Conservation (phyloP, 1,140 invertebrate species). For the Diorhabda elongata region DNA sequence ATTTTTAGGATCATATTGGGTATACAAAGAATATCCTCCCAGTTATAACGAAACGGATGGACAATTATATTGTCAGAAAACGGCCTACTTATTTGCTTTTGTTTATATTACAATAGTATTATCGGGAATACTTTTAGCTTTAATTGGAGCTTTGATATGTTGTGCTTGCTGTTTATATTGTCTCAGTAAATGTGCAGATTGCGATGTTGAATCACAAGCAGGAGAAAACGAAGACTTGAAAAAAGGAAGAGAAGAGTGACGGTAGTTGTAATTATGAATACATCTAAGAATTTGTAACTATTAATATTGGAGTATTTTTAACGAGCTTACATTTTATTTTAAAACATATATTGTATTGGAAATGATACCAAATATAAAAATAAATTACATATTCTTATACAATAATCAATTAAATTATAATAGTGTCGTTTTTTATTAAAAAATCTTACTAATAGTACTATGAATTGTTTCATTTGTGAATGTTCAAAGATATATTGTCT, state of each 20-base stretch:
- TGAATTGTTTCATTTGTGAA: too few species aligned
- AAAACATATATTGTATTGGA: too few species aligned
- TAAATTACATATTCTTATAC: too few species aligned
- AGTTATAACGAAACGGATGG: slow-evolving; percentile 24
- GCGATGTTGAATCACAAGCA: not conserved
- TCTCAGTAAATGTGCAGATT: not conserved
- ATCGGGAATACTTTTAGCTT: slow-evolving; percentile 13
- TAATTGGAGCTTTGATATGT: slow-evolving; percentile 21
- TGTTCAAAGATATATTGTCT: too few species aligned
- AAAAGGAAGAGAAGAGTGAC: not conserved
- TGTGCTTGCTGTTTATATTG: not conserved
- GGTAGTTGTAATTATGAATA: too few species aligned
- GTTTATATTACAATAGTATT: slow-evolving; percentile 29
- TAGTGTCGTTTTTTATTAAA: too few species aligned
- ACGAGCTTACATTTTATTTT: too few species aligned
- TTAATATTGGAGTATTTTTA: too few species aligned
- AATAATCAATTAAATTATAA: too few species aligned
- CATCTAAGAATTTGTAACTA: too few species aligned
- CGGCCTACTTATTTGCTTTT: slow-evolving; percentile 39
- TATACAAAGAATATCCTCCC: slow-evolving; percentile 34
- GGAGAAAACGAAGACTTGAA: not conserved
- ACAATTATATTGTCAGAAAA: slow-evolving; percentile 31
- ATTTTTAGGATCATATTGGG: slow-evolving; percentile 35
- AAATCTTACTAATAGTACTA: too few species aligned
- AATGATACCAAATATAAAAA: too few species aligned